Base-by-base conservation (phyloP, 2,888 invertebrate species). In the Thecocarcelia acutangulata region DNA sequence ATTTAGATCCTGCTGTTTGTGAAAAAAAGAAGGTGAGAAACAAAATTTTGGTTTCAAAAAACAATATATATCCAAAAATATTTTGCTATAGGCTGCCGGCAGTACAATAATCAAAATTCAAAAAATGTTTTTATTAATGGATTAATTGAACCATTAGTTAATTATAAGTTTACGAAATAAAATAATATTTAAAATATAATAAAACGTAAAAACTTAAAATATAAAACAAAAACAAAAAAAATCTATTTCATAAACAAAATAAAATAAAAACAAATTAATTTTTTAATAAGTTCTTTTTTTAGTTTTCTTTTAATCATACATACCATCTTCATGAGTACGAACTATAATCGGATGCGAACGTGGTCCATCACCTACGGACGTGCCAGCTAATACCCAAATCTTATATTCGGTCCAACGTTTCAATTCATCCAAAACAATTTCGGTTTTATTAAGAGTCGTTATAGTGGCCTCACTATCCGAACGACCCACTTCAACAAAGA, bases 261-360 rank as follows among this genome's bases (percentile, higher is more conserved):
- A 33, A 11, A 72, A n/a, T n/a, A n/a, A n/a, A 54, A 59, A 21
- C 19, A 40, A 80, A 63, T 17, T 48, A 59, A 73, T 50, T 46
- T 59, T 44, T 68, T 21, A 13, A n/a, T n/a, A n/a, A n/a, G 19
- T 66, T 56, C 56, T 63, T 21, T 58, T 33, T 58, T 50, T 54
- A 12, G 42, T 63, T 42, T 21, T 21, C 33, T 52, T 21, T 59
- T 42, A 59, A 21, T 50, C 28, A 87, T 90, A 96, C 98, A 95
- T 98, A 99, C 99, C 98, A 95, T 98, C 98, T 95, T 98, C 98
- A 91, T 97, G 96, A 86, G 98, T 98, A 93, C 96, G 95, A 88
- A 97, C 95, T 88, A 95, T 94, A 93, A 98, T 95, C 84, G 97
- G 97, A 92, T 95, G 95, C 87, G 97, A 97, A 88, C 95, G 94